phyloP scores from a whole-genome alignment of 37 sponge, comb jelly and placozoan genomes.

The Mnemiopsis leidyi region DNA sequence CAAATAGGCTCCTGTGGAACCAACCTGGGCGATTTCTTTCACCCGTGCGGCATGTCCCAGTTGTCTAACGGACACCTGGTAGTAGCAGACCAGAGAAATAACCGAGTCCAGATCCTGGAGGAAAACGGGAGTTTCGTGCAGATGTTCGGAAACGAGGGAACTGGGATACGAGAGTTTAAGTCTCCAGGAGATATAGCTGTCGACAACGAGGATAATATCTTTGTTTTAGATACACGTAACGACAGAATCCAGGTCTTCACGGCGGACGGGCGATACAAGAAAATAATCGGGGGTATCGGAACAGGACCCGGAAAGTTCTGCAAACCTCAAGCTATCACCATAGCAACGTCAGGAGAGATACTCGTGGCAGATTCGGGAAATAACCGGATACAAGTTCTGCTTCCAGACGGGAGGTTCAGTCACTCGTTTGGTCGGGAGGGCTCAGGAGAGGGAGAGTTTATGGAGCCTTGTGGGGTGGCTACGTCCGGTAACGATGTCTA shows the following conservation, averaged over 20 bases:
- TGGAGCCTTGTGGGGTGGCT: slow-evolving; percentile 65
- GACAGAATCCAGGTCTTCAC: slow-evolving; percentile 68
- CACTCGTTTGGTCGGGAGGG: slow-evolving; percentile 69
- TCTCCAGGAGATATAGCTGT: slow-evolving; percentile 61
- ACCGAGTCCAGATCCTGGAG: slow-evolving; percentile 55
- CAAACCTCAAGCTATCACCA: slow-evolving; percentile 66
- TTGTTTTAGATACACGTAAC: background rate
- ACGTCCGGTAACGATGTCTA: slow-evolving; percentile 70
- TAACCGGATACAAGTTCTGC: slow-evolving; percentile 70
- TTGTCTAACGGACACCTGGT: slow-evolving; percentile 51
- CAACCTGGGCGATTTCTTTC: slow-evolving; percentile 58
- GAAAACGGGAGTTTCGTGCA: slow-evolving; percentile 63
- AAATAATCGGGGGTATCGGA: slow-evolving; percentile 53
- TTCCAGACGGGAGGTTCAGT: slow-evolving; percentile 67
- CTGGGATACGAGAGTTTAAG: slow-evolving; percentile 23
- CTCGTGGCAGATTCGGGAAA: slow-evolving; percentile 70
- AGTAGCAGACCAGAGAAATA: slow-evolving; percentile 57
- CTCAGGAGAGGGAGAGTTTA: slow-evolving; percentile 67
- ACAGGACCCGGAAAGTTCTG: slow-evolving; percentile 61
- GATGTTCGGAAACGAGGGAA: slow-evolving; percentile 65
- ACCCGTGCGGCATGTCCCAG: slow-evolving; percentile 62
- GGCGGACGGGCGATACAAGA: slow-evolving; percentile 67
- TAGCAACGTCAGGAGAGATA: slow-evolving; percentile 47
- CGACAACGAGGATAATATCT: slow-evolving; percentile 43
- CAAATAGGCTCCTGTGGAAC: slow-evolving; percentile 62